Conservation (phyloP, 2,888 invertebrate genomes). For the Pollenia griseotomentosa region DNA sequence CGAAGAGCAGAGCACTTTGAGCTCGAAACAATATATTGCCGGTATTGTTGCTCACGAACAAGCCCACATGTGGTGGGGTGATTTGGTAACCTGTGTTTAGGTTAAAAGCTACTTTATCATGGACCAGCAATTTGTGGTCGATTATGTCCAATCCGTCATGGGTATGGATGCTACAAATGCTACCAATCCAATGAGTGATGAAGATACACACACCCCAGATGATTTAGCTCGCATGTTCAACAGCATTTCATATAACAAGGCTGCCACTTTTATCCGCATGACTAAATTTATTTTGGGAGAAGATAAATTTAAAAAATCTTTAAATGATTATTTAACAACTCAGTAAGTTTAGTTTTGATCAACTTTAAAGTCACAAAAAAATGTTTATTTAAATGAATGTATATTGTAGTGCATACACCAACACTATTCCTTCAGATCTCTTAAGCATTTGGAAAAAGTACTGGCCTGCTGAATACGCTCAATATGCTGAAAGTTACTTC, state of each 20-base stretch:
- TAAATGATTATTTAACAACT: conserved; percentile 85
- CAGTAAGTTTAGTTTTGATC: conserved; percentile 76
- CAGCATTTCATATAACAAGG: conserved; percentile 89
- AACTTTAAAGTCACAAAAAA: neutral
- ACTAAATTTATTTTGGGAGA: conserved; percentile 87
- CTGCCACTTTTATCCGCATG: conserved; percentile 88
- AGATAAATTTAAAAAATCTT: conserved; percentile 85
- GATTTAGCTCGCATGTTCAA: conserved; percentile 88
- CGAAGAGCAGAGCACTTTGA: conserved; percentile 85
- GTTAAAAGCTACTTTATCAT: conserved; percentile 88
- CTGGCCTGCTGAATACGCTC: conserved; percentile 77
- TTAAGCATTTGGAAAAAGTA: conserved; percentile 84
- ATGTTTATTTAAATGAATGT: neutral
- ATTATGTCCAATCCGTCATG: conserved; percentile 88
- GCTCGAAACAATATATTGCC: conserved; percentile 87
- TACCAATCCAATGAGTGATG: conserved; percentile 87
- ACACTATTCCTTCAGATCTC: conserved; percentile 85
- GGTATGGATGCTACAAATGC: conserved; percentile 86
- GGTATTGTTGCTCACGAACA: conserved; percentile 85
- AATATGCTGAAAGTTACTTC: conserved; percentile 79
- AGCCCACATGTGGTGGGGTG: conserved; percentile 89
- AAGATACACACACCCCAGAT: conserved; percentile 85
- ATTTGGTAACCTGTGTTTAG: conserved; percentile 86
- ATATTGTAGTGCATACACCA: conserved; percentile 76
- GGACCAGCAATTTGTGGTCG: conserved; percentile 88